These are phyloP conservation scores for Zaprionus ghesquierei DNA, from an alignment of 1,140 invertebrate genomes.

Conservation along the genomic window DNA sequence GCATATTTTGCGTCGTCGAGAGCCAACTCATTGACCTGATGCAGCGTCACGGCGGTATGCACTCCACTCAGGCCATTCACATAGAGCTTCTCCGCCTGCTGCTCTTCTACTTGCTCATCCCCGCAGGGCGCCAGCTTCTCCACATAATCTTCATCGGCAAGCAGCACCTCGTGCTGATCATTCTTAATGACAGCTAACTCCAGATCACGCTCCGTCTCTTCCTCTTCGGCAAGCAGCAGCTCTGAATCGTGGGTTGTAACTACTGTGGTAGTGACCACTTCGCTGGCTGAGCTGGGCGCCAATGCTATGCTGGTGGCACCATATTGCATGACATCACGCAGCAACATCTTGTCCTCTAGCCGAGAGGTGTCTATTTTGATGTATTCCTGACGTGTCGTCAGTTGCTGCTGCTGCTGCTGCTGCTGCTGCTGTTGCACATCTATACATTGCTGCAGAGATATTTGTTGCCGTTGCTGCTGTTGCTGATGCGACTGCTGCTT, in stretches of 20 bases:
- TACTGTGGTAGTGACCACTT: slow-evolving; percentile 44
- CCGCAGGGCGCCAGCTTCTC: slow-evolving; percentile 35
- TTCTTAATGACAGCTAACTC: slow-evolving; percentile 62
- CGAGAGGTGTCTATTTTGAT: slow-evolving; percentile 76
- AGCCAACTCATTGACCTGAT: slow-evolving; percentile 49
- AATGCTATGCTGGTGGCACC: slow-evolving; percentile 60
- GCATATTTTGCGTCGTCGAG: slow-evolving; percentile 78
- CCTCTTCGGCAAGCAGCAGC: slow-evolving; percentile 59
- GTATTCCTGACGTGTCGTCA: slow-evolving; percentile 56
- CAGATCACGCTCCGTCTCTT: slow-evolving; percentile 62
- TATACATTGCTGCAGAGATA: slow-evolving; percentile 56
- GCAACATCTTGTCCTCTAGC: slow-evolving; percentile 71
- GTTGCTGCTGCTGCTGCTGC: slow-evolving; percentile 34
- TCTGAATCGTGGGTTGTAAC: slow-evolving; percentile 57
- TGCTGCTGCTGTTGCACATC: slow-evolving; percentile 41
- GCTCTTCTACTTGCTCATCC: slow-evolving; percentile 16
- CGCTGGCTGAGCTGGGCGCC: slow-evolving; percentile 43
- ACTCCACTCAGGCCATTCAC: slow-evolving; percentile 48
- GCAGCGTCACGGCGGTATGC: slow-evolving; percentile 56
- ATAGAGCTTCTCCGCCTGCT: slow-evolving; percentile 52
- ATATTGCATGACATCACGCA: slow-evolving; percentile 80
- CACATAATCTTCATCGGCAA: slow-evolving; percentile 34
- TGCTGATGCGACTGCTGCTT: slow-evolving; percentile 69
- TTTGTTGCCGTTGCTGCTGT: slow-evolving; percentile 57
- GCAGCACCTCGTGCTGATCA: slow-evolving; percentile 34